Base-by-base conservation (phyloP, 2,797 vertebrate genomes). In the Notamacropus eugenii region DNA sequence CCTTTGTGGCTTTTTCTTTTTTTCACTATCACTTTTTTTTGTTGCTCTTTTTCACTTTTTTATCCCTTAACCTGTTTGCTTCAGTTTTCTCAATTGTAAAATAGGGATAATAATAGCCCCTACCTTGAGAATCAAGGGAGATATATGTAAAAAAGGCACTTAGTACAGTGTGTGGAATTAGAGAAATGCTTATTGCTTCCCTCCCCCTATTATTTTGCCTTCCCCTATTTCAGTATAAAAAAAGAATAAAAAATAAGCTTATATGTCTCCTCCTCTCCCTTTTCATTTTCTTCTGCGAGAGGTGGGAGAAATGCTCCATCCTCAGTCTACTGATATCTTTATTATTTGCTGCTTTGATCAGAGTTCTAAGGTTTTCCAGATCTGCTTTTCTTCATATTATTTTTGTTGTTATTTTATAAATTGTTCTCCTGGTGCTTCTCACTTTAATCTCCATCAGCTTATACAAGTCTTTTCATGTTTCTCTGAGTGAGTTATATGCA, bases 21-120 rank as follows among this genome's bases (percentile, higher is more conserved):
- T 29, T 16, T 8, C 54, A 92, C 56, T 90, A 27, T 54, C 28
- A n/a, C 14, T 91, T 91, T 91, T 46, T 34, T 54, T 31, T 9
- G 24, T 56, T 56, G 57, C 93, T 94, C 94, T 67, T 94, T 54
- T 46, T 90, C 29, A 94, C 19, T 40, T 67, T 67, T 67, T 67
- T 4, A 67, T 67, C 59, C 3, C 59, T 62, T 34, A 74, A 74
- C 12, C 62, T 74, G 34, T 74, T 74, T 8, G 34, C 62, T 34
- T 74, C 34, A 40, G 16, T 74, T 74, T 74, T 16, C 62, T 22
- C 1, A 19, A 16, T 5, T 40, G 14, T 74, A 74, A 74, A 19
- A 74, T 40, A 2, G 62, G 16, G 14, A 40, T 74, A 74, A 40
- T 40, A 40, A n/a, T n/a, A 40, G 4, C 14, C 62, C 62, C 4